Percentiles rank a stretch among this genome's conserved stretches.
phyloP scores from a whole-genome alignment of 1,140 invertebrate genomes.

The Phymorhynchus buccinoides region DNA sequence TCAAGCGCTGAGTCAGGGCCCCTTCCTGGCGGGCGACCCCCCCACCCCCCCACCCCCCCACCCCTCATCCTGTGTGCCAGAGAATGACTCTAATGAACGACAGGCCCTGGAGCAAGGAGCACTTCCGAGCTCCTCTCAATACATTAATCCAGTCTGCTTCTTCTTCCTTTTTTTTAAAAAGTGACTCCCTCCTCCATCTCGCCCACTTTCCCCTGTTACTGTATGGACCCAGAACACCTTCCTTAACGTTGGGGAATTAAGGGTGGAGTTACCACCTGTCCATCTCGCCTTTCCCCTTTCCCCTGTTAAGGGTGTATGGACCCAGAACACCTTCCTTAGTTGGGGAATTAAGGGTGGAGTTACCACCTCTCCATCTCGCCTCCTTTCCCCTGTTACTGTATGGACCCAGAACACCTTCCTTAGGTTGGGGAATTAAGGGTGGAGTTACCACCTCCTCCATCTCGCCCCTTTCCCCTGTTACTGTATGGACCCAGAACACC shows the following conservation, averaged over 20 bases:
- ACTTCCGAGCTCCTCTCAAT: background rate
- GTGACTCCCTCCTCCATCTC: background rate
- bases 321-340: no score
- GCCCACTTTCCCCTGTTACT: no score
- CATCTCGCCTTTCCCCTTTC: no score
- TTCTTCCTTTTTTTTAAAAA: background rate
- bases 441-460: no score
- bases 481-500: no score
- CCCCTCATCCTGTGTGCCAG: background rate
- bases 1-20: background rate
- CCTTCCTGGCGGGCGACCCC: background rate
- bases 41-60: no score
- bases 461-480: no score
- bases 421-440: background rate
- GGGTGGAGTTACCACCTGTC: no score
- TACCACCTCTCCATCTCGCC: no score
- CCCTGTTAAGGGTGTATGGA: no score
- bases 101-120: background rate
- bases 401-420: background rate
- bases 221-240: background rate
- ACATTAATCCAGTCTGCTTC: background rate
- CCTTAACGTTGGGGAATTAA: background rate
- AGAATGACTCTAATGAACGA: constrained; percentile 8
- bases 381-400: background rate
- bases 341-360: no score